Percentiles rank a stretch among this genome's conserved stretches.
phyloP scores from a whole-genome alignment of 2,888 invertebrate species.

The Autographa pulchrina region DNA sequence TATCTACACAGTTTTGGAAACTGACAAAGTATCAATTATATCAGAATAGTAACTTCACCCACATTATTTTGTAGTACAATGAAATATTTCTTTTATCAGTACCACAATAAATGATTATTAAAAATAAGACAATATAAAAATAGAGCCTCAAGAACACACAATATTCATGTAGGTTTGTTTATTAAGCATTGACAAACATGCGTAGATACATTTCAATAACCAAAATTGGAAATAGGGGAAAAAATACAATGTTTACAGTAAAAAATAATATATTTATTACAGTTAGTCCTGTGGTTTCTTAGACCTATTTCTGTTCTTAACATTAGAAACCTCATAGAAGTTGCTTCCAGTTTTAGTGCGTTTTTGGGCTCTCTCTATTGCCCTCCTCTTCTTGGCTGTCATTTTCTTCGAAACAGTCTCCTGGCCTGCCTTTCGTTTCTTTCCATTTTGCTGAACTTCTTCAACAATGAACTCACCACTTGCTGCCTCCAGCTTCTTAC shows the following conservation, averaged over 20 bases:
- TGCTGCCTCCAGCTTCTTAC: constrained; percentile 84
- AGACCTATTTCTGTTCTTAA: constrained; percentile 95
- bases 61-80: too few species aligned
- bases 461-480: constrained; percentile 89
- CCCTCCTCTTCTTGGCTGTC: constrained; percentile 94
- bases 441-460: constrained; percentile 81
- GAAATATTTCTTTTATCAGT: too few species aligned
- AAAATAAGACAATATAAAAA: too few species aligned
- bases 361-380: constrained; percentile 92
- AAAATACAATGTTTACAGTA: constrained; percentile 18
- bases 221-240: not conserved
- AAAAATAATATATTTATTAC: constrained; percentile 29
- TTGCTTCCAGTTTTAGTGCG: constrained; percentile 96
- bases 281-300: constrained; percentile 87
- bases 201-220: too few species aligned
- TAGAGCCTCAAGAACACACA: too few species aligned
- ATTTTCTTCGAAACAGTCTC: constrained; percentile 84
- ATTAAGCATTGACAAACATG: too few species aligned
- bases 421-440: constrained; percentile 71
- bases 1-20: too few species aligned
- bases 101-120: too few species aligned
- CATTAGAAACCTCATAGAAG: constrained; percentile 96
- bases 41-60: too few species aligned
- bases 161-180: too few species aligned
- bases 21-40: too few species aligned